Percentiles rank a stretch among this genome's conserved stretches.
Conservation (phyloP, 2,797 vertebrate genomes). For the Molossus alvarezi region DNA sequence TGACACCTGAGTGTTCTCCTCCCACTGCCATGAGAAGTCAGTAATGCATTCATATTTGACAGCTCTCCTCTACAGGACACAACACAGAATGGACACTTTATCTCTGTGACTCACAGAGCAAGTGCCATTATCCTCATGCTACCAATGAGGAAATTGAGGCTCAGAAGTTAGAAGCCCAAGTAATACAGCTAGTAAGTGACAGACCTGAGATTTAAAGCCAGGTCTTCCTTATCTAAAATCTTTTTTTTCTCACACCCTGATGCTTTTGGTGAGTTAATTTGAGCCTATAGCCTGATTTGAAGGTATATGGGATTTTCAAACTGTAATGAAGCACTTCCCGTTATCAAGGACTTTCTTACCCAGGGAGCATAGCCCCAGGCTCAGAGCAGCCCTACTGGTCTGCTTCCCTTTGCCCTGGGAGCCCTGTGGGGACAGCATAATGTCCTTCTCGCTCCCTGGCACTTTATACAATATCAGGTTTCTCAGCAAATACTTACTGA, state of each 20-base stretch:
- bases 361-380: neutral
- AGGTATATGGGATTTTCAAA: neutral
- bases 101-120: neutral
- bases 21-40: neutral
- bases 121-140: neutral
- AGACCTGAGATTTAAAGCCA: neutral
- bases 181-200: neutral
- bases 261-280: neutral
- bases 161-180: neutral
- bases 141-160: neutral
- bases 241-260: neutral
- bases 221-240: neutral
- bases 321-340: neutral
- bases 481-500: neutral
- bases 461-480: neutral
- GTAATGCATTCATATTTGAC: neutral
- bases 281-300: neutral
- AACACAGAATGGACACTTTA: too few species aligned
- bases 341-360: neutral
- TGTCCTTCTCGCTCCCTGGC: neutral
- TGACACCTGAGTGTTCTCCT: too few species aligned
- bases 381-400: neutral
- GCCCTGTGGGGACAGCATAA: accelerated
- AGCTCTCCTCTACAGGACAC: neutral
- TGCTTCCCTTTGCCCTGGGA: neutral